A percentile compares a stretch with the other conserved stretches of the same genome.
phyloP scores from a whole-genome alignment of 2,797 vertebrate species.

The Cynodonichthys magdalenae region DNA sequence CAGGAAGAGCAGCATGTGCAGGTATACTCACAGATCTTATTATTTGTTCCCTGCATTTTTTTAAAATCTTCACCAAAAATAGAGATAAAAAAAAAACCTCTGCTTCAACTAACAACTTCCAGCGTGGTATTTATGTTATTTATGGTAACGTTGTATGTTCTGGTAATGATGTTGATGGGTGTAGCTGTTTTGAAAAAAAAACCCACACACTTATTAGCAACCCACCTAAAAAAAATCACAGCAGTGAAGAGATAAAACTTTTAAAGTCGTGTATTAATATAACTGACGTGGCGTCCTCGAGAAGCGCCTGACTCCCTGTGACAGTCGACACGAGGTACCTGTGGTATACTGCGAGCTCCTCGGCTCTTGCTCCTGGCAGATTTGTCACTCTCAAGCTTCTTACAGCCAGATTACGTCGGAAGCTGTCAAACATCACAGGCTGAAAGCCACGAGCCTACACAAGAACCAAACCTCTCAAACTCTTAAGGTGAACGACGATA shows the following conservation, averaged over 20 bases:
- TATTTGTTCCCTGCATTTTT: not conserved
- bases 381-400: conserved; percentile 62
- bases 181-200: not conserved
- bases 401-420: conserved; percentile 56
- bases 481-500: conserved; percentile 19
- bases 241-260: conserved; percentile 2
- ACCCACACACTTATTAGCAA: not conserved
- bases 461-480: conserved; percentile 24
- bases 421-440: conserved; percentile 58
- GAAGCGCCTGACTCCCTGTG: conserved; percentile 17
- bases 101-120: conserved; percentile 3
- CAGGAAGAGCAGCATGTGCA: conserved; percentile 98
- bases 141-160: not conserved
- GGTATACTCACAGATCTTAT: conserved; percentile 68
- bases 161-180: conserved; percentile 9
- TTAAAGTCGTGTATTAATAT: conserved; percentile 5
- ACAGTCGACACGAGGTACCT: conserved; percentile 24
- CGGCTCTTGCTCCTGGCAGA: conserved; percentile 48
- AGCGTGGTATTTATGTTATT: not conserved
- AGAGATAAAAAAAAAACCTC: not conserved
- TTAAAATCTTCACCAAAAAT: conserved; percentile 7
- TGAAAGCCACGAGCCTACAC: conserved; percentile 30
- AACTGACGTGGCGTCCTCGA: not conserved
- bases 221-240: not conserved
- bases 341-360: conserved; percentile 25